phyloP scores from a whole-genome alignment of 2,888 invertebrate species.

The Ormyrus nitidulus region DNA sequence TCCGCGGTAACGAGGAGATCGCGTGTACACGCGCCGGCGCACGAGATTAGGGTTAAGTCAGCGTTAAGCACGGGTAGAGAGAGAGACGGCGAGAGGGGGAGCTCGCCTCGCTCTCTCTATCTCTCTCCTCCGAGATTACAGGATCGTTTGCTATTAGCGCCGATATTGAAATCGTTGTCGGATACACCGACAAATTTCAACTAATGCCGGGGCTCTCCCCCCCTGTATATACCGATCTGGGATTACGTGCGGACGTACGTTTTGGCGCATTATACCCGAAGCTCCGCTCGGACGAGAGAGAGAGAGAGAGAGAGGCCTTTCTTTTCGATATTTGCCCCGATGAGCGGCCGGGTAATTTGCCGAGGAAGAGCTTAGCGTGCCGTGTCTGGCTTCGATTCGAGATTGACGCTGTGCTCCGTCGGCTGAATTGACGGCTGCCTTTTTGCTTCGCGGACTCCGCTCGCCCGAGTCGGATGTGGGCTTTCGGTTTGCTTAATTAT shows the following conservation, averaged over 20 bases:
- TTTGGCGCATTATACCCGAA: neutral
- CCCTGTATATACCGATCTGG: too few relatives aligned
- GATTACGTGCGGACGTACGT: neutral
- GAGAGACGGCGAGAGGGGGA: neutral
- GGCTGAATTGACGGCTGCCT: too few relatives aligned
- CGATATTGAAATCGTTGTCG: conserved; percentile 62
- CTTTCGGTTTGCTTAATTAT: too few relatives aligned
- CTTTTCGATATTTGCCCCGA: too few relatives aligned
- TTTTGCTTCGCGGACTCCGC: too few relatives aligned
- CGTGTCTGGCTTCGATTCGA: too few relatives aligned
- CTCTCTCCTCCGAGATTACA: conserved; percentile 46
- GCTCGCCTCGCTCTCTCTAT: conserved; percentile 33
- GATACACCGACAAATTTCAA: conserved; percentile 41
- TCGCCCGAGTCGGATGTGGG: too few relatives aligned
- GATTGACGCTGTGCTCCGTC: too few relatives aligned
- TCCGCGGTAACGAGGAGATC: conserved; percentile 43
- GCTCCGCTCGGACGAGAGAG: neutral
- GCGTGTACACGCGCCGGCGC: conserved; percentile 57
- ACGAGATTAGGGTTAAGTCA: conserved; percentile 68
- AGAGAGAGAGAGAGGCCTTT: neutral
- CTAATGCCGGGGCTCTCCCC: conserved; percentile 10
- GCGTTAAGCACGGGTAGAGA: conserved; percentile 65
- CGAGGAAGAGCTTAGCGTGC: too few relatives aligned
- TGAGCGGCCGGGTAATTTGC: too few relatives aligned
- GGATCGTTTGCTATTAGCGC: conserved; percentile 53